A percentile compares a stretch with the other conserved stretches of the same genome.
Conservation (phyloP, 2,797 vertebrate genomes). For the Nasua narica region DNA sequence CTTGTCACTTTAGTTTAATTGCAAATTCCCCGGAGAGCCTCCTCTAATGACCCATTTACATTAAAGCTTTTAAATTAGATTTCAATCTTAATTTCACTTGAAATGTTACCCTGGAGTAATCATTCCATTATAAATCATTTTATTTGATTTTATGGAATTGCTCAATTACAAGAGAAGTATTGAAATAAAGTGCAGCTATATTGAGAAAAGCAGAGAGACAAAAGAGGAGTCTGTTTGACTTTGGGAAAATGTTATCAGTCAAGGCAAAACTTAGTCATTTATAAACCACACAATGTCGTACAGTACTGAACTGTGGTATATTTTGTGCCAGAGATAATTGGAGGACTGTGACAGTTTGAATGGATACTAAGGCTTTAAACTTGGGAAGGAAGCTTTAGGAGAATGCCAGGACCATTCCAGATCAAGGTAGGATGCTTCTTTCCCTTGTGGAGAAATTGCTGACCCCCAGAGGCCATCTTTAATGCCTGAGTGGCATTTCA, state of each 20-base stretch:
- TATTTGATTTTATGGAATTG: conserved; percentile 73
- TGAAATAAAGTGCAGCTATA: conserved; percentile 69
- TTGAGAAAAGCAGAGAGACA: conserved; percentile 61
- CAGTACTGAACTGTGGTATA: conserved; percentile 42
- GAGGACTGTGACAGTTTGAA: conserved; percentile 51
- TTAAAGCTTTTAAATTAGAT: conserved; percentile 77
- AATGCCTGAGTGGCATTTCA: neutral
- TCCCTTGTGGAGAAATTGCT: neutral
- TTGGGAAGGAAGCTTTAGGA: neutral
- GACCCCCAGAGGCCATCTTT: neutral
- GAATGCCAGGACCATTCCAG: neutral
- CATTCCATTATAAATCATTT: conserved; percentile 73
- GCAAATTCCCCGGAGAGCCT: conserved; percentile 72
- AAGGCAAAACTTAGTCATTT: conserved; percentile 68
- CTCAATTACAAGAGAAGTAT: conserved; percentile 66
- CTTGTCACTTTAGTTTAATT: conserved; percentile 79
- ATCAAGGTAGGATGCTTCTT: neutral
- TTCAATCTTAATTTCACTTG: conserved; percentile 76
- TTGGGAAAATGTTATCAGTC: conserved; percentile 74
- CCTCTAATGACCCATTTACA: conserved; percentile 78
- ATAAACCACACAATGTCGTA: conserved; percentile 56
- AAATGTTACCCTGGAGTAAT: conserved; percentile 76
- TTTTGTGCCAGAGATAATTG: conserved; percentile 59
- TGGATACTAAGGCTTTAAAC: conserved; percentile 50
- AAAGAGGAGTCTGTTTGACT: conserved; percentile 67